Percentiles rank a stretch among this genome's conserved stretches.
Conservation (phyloP, 2,113 vertebrate genomes). For the Podilymbus podiceps region DNA sequence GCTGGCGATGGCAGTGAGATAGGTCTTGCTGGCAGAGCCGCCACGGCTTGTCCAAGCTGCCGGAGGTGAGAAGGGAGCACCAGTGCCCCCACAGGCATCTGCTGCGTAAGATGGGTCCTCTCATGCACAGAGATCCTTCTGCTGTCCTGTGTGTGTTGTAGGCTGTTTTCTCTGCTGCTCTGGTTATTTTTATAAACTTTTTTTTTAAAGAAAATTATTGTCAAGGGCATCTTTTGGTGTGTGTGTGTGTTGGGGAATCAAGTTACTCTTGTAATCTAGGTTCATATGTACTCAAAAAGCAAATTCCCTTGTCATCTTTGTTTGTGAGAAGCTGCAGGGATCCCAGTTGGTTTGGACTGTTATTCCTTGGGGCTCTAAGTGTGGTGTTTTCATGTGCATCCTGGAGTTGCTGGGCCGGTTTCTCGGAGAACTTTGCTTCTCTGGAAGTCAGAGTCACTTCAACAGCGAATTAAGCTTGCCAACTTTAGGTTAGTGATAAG, state of each 20-base stretch:
- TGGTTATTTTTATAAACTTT: neutral
- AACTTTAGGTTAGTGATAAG: neutral
- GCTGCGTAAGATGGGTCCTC: neutral
- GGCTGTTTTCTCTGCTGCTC: neutral
- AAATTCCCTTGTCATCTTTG: neutral
- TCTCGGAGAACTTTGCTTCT: neutral
- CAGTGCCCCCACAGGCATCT: neutral
- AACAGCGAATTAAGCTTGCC: neutral
- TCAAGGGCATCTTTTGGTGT: neutral
- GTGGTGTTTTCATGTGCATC: neutral
- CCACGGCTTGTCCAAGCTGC: neutral
- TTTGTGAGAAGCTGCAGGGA: slow-evolving; percentile 11
- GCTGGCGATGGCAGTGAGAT: neutral
- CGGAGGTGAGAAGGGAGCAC: neutral
- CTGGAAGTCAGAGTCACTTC: neutral
- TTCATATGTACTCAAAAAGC: neutral
- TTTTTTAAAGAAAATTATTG: neutral
- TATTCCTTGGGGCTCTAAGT: neutral
- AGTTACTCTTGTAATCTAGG: neutral
- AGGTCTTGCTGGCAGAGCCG: neutral
- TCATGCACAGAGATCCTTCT: neutral
- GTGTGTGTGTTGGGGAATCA: neutral
- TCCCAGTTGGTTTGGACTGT: slow-evolving; percentile 10
- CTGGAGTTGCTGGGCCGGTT: neutral
- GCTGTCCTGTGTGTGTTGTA: neutral